Evolutionary conservation across 1,140 invertebrate species (phyloP), one percentile per base, ranked within the genome.

Genomic region (Eumeta japonica): DNA sequence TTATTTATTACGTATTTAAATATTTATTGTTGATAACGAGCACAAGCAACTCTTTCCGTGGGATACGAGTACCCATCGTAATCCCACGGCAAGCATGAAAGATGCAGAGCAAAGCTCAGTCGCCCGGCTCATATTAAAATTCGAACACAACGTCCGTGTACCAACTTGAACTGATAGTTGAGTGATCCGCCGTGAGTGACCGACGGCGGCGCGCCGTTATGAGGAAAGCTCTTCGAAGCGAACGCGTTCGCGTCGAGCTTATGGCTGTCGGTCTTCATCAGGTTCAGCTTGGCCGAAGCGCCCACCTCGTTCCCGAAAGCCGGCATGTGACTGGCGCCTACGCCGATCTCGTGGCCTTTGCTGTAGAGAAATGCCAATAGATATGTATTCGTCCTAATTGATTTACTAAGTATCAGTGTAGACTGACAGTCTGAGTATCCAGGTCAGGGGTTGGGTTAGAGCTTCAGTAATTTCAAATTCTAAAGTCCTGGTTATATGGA

Each of bases 151-250:
- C n/a, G n/a, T n/a, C n/a, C n/a, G n/a, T n/a, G 30, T 28, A 48
- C 57, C 48, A 36, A 62, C 57, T 58, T 50, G 31, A 41, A 60
- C 27, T 33, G 53, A 30, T 60, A 63, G 31, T 58, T 57, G 4
- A 62, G 12, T 12, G 53, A 51, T 4, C 46, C 58, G 1, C 61
- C 58, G 12, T 48, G 39, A 0, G 57, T 65, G 37, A 60, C 57
- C 36, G 57, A 58, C 39, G 48, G 52, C 14, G 57, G 53, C n/a
- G 37, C 16, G 3, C 55, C 52, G 15, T 50, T 49, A 17, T 43
- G 43, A 0, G 59, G 57, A 33, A 58, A 47, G 15, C 37, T 61
- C 31, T 41, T 58, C 10, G 58, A 52, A 11, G 47, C 48, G 39
- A 59, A 62, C 3, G 59, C 55, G 18, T 52, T 59, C 1, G 51